Conservation (phyloP, 2,113 vertebrate genomes). For the Siniperca knerii region DNA sequence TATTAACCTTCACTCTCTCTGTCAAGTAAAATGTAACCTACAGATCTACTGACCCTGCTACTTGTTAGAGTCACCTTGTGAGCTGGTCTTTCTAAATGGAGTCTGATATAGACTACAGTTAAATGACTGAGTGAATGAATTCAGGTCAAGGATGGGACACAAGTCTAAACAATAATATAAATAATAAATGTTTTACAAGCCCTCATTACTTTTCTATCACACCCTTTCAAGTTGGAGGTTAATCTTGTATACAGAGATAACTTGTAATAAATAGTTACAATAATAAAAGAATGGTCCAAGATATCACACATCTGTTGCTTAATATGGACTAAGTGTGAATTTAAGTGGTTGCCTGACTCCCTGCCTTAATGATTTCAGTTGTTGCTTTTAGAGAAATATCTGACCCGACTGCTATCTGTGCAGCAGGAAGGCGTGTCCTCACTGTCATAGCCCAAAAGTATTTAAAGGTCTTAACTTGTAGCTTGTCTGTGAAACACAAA, state of each 20-base stretch:
- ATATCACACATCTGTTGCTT: background rate
- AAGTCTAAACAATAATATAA: background rate
- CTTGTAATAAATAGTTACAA: background rate
- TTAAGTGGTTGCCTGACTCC: background rate
- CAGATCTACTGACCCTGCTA: background rate
- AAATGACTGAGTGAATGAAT: background rate
- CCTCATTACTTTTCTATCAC: background rate
- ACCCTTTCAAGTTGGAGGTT: too few relatives aligned
- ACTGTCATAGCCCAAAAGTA: constrained; percentile 25
- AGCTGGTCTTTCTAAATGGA: background rate
- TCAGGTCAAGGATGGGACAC: background rate
- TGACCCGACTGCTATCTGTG: background rate
- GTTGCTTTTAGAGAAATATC: background rate
- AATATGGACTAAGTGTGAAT: background rate
- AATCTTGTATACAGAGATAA: background rate
- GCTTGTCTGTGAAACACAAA: constrained; percentile 15
- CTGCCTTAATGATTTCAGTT: background rate
- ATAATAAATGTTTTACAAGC: background rate
- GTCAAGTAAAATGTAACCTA: background rate
- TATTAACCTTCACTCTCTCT: background rate
- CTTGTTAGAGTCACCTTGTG: background rate
- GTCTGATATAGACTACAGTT: background rate
- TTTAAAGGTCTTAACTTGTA: constrained; percentile 54
- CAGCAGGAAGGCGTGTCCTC: constrained; percentile 58
- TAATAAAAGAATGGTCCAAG: background rate